Conservation (phyloP, 2,113 vertebrate species). For the Conger conger region DNA sequence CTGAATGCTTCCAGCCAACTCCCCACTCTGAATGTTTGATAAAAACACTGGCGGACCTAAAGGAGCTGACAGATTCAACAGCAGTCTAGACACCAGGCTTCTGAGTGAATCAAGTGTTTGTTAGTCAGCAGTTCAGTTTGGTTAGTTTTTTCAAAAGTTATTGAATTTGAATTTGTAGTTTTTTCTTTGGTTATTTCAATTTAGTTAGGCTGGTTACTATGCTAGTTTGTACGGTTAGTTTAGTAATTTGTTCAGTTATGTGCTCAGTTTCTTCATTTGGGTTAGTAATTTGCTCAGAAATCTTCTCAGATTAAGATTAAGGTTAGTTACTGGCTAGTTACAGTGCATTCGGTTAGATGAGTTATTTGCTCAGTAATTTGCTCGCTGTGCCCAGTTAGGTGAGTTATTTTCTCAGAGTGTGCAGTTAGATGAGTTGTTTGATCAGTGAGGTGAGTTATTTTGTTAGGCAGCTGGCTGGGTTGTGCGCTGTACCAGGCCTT, state of each 20-base stretch:
- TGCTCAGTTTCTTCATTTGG: too few species aligned
- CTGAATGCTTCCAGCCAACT: not conserved
- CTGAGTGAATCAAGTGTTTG: not conserved
- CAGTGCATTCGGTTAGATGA: too few species aligned
- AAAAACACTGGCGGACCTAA: not conserved
- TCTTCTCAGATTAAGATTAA: too few species aligned
- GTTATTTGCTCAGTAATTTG: too few species aligned
- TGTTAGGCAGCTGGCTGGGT: not conserved
- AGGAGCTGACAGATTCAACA: not conserved
- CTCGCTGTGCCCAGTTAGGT: too few species aligned
- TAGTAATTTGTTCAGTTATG: too few species aligned
- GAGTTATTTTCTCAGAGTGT: not conserved
- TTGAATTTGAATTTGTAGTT: not conserved
- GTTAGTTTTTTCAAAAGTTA: not conserved
- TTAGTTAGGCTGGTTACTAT: not conserved
- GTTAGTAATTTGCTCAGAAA: too few species aligned
- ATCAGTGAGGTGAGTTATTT: not conserved
- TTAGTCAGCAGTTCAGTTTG: not conserved
- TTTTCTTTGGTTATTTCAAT: not conserved
- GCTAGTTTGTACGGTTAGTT: not conserved
- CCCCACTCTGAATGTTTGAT: not conserved
- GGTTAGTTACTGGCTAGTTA: too few species aligned
- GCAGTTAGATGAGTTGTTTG: not conserved
- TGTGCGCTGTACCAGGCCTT: not conserved
- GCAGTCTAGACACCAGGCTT: not conserved